These are phyloP conservation scores for Ginglymostoma cirratum DNA, from an alignment of 2,113 vertebrate genomes.

Conservation along the genomic window DNA sequence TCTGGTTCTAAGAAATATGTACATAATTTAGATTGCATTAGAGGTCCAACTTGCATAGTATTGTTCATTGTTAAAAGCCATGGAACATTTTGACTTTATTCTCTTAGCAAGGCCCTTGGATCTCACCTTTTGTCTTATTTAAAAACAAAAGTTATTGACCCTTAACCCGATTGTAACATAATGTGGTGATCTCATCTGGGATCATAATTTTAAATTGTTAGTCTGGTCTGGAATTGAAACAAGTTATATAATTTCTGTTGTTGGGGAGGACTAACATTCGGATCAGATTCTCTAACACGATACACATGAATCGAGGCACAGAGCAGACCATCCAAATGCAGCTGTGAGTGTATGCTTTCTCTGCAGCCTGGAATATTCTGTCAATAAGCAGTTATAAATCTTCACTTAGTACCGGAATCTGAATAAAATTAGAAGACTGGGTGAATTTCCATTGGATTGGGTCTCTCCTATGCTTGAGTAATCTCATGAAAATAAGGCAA, in stretches of 20 bases:
- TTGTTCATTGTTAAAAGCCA: too few species aligned
- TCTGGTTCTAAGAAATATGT: too few species aligned
- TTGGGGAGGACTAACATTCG: background rate
- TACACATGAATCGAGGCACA: background rate
- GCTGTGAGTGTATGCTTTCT: background rate
- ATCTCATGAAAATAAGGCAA: background rate
- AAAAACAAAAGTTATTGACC: too few species aligned
- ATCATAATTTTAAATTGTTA: too few species aligned
- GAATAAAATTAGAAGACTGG: background rate
- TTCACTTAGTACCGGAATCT: background rate
- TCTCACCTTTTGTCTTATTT: too few species aligned
- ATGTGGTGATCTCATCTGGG: too few species aligned
- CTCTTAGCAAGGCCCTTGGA: too few species aligned
- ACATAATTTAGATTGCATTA: too few species aligned
- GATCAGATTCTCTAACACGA: background rate
- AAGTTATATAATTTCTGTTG: background rate
- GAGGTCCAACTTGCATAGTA: too few species aligned
- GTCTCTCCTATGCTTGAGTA: background rate
- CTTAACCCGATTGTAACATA: too few species aligned
- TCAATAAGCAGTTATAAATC: background rate
- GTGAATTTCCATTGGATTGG: background rate
- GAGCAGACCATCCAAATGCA: background rate
- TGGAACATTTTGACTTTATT: too few species aligned
- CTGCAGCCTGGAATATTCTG: background rate
- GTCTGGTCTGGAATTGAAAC: background rate